A percentile compares a stretch with the other conserved stretches of the same genome.
These are phyloP conservation scores for Eretmocerus hayati DNA, from an alignment of 2,888 invertebrate species.

Conservation along the genomic window DNA sequence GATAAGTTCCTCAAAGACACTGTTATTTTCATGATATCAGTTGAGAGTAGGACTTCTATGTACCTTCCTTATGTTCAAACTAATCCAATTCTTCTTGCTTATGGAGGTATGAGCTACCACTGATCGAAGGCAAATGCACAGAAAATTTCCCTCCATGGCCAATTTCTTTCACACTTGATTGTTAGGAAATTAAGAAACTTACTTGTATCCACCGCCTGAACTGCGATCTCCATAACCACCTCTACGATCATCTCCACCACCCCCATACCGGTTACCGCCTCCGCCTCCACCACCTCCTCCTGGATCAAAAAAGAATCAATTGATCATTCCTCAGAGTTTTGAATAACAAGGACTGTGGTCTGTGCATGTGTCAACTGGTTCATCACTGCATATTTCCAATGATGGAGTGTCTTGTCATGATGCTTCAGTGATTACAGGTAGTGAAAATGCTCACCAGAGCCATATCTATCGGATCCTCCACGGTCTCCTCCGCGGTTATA, in stretches of 20 bases:
- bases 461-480: conserved; percentile 26
- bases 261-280: conserved; percentile 51
- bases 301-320: too few relatives aligned
- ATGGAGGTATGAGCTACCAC: conserved; percentile 19
- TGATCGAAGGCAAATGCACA: background rate
- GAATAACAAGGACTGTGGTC: too few relatives aligned
- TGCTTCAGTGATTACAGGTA: too few relatives aligned
- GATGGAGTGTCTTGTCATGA: too few relatives aligned
- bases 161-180: background rate
- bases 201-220: conserved; percentile 48
- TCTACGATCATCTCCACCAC: conserved; percentile 39
- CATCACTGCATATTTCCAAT: background rate
- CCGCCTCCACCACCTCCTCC: conserved; percentile 39
- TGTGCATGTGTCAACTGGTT: too few relatives aligned
- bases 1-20: conserved; percentile 30
- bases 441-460: conserved; percentile 1
- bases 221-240: conserved; percentile 47
- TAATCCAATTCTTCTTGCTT: conserved; percentile 21
- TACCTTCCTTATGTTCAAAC: background rate
- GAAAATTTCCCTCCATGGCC: background rate
- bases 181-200: conserved; percentile 31
- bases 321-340: background rate
- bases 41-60: conserved; percentile 24
- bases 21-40: conserved; percentile 29
- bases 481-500: conserved; percentile 27